Base-by-base conservation (phyloP, 37 sponge, comb jelly and placozoan genomes). In the Halisarca cf. caerulea region DNA sequence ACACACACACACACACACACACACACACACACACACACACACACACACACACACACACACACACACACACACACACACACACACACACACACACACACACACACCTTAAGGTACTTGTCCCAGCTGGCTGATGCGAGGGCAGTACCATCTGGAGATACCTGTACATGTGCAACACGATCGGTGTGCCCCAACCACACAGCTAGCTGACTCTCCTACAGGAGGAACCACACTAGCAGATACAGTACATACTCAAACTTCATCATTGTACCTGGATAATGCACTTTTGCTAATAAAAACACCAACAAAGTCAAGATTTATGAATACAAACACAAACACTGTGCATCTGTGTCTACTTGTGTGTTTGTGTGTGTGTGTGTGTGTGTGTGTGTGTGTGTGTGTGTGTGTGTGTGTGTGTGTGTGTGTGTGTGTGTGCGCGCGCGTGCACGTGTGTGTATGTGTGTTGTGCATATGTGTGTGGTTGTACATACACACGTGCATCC, bases 91-190 rank as follows among this genome's bases (percentile, higher is more conserved):
- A 20, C 6, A 20, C 6, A 62, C 5, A 20, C 30, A 4, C 15
- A 5, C 6, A 62, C 30, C 30, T 62, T 47, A 42, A 93, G n/a
- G n/a, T 86, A 87, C 28, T 86, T 88, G 78, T 95, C 96, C 96
- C 96, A 95, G 61, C 96, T 95, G 73, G 83, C 44, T 2, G 94
- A 81, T 6, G 86, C 90, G 33, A 95, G 81, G 36, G 91, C 94
- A 17, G 82, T 91, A 5, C 95, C 95, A 59, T 93, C 96, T 44
- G 96, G 96, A 79, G 96, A 93, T 42, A 95, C 55, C 18, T 84
- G 72, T 5, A 95, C 61, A 71, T 89, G 83, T 20, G 83, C 82
- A 18, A 95, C 86, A 17, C 91, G 81, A 53, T 89, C 89, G 24
- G 84, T 80, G 66, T 86, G 89, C 59, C 54, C 78, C 24, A 66